Base-by-base conservation (phyloP, 2,888 invertebrate species). In the Syrista parreyssii region DNA sequence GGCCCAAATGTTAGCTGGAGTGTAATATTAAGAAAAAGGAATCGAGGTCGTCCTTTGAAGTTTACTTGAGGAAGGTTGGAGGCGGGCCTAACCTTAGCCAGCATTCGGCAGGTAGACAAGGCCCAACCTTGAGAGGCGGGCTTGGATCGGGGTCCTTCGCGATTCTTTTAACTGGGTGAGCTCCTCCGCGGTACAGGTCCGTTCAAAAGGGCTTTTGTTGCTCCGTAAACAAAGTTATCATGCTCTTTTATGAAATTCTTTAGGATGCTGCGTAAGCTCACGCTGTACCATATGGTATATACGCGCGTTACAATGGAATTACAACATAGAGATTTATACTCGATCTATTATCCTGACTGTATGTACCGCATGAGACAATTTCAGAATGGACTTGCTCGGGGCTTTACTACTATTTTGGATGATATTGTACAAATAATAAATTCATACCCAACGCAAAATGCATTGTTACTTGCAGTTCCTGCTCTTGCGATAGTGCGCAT, bases 11-110 rank as follows among this genome's bases (percentile, higher is more conserved):
- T 85, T 84, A 82, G 85, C 75, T 83, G 77, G 79, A 83, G 85
- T 83, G 79, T 84, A 82, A 82, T 81, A 82, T 85, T 82, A 84
- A 87, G 83, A 83, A 85, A 84, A 80, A 81, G 68, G 73, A 68
- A 74, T 81, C 84, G 86, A 89, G 88, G 86, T 80, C 86, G 83
- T 84, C 86, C 83, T 87, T 85, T 40, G 15, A 40, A 84, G 87
- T 81, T 83, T 78, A 85, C 85, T 85, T 81, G 82, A 76, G 81
- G 86, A 89, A 89, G 89, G 89, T 88, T 89, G 88, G 85, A 85
- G 88, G 88, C 88, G 88, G 88, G 81, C 87, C 80, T 81, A 80
- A 82, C 75, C 82, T 79, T 81, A 75, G 72, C 81, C 79, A 76
- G 86, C 84, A 86, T 88, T 88, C 83, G 86, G 87, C 82, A 81